phyloP scores from a whole-genome alignment of 2,888 invertebrate genomes.

The Hirudinaria manillensis region DNA sequence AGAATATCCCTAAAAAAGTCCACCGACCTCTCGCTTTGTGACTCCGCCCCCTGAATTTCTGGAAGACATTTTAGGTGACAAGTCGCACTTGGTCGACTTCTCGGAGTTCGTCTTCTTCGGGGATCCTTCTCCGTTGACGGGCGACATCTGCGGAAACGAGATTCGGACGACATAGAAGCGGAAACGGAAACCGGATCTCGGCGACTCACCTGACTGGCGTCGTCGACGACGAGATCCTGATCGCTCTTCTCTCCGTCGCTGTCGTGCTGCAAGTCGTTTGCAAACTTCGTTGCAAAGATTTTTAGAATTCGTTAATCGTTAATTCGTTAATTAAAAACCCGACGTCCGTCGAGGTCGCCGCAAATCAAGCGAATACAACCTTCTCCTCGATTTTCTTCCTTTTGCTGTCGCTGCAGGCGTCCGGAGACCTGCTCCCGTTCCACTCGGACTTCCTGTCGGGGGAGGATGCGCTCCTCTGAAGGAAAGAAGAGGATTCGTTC shows the following conservation, averaged over 20 bases:
- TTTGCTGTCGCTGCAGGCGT: constrained; percentile 25
- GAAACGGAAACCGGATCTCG: not conserved
- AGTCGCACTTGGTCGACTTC: constrained; percentile 58
- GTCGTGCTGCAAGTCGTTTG: constrained; percentile 56
- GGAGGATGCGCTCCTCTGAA: constrained; percentile 40
- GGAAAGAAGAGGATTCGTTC: not conserved
- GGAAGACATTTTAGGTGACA: constrained; percentile 67
- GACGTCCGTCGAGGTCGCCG: too few relatives aligned
- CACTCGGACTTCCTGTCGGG: constrained; percentile 39
- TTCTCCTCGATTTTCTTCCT: constrained; percentile 36
- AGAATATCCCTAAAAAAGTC: too few relatives aligned
- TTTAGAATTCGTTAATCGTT: too few relatives aligned
- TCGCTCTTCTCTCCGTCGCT: constrained; percentile 93
- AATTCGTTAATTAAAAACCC: not conserved
- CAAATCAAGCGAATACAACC: constrained; percentile 9
- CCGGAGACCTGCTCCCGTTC: constrained; percentile 35
- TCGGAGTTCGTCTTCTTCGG: constrained; percentile 80
- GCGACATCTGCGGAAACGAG: constrained; percentile 60
- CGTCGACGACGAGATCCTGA: constrained; percentile 86
- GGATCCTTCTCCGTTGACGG: constrained; percentile 77
- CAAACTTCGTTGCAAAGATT: constrained; percentile 24
- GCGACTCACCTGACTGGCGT: constrained; percentile 70
- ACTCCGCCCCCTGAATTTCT: not conserved
- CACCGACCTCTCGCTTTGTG: constrained; percentile 11
- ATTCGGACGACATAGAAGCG: not conserved